Evolutionary conservation across 2,113 vertebrate species (phyloP).

Genomic region (Forbesichthys papilliferus): DNA sequence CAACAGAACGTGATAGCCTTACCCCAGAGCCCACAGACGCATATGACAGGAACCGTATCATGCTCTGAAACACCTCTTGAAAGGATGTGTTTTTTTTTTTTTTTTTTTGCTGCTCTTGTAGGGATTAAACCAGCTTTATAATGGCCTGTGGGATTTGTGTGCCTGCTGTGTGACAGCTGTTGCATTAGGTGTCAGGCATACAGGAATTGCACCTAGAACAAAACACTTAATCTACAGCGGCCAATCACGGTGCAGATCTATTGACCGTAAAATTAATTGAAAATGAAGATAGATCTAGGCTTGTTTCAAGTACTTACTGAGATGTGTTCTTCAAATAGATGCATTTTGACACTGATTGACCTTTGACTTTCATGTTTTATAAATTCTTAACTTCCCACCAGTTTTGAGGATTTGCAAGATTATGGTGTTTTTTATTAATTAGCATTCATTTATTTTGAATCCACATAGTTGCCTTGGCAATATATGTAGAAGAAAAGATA

Average conservation of each 20-base stretch:
- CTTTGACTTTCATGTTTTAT: conserved; percentile 43
- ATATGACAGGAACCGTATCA: conserved; percentile 71
- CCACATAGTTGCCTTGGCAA: conserved; percentile 76
- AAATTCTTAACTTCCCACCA: conserved; percentile 53
- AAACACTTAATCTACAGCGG: conserved; percentile 55
- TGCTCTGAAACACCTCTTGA: conserved; percentile 62
- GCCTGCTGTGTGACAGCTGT: conserved; percentile 63
- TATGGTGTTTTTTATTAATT: conserved; percentile 46
- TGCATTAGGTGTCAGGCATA: conserved; percentile 67
- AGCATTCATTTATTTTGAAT: conserved; percentile 22
- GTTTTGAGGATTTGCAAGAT: conserved; percentile 72
- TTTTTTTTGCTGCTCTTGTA: conserved; percentile 52
- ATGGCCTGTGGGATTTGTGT: conserved; percentile 74
- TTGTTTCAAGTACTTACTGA: conserved; percentile 23
- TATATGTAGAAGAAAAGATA: conserved; percentile 41
- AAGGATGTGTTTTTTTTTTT: conserved; percentile 30
- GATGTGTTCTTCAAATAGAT: conserved; percentile 32
- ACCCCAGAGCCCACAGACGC: conserved; percentile 45
- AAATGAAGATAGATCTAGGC: conserved; percentile 37
- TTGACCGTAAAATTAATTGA: conserved; percentile 37
- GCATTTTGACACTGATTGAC: neutral
- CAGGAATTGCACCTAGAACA: conserved; percentile 61
- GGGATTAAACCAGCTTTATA: conserved; percentile 72
- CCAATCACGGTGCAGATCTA: conserved; percentile 64
- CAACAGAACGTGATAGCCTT: conserved; percentile 46